Percentiles rank a stretch among this genome's conserved stretches.
Conservation (phyloP, 2,888 invertebrate genomes). For the Vesta saturnalis region DNA sequence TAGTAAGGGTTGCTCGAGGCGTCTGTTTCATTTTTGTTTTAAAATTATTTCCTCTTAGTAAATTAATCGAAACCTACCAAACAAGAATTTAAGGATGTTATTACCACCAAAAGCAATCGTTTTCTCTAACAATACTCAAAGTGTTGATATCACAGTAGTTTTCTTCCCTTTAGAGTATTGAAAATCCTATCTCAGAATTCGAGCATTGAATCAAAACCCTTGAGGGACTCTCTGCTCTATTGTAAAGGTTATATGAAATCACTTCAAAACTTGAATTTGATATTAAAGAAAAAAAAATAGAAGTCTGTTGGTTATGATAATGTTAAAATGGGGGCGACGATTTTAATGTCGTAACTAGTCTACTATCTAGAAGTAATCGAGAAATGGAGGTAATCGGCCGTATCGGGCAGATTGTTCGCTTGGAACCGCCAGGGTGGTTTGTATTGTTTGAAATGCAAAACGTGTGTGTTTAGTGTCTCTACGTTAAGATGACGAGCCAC, state of each 20-base stretch:
- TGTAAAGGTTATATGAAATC: not conserved
- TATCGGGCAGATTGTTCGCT: constrained; percentile 49
- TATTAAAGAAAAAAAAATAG: constrained; percentile 1
- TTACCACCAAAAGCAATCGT: not conserved
- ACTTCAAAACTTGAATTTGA: not conserved
- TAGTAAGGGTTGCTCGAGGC: constrained; percentile 1
- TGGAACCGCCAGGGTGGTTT: constrained; percentile 54
- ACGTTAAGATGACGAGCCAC: constrained; percentile 52
- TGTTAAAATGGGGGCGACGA: constrained; percentile 13
- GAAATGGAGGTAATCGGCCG: constrained; percentile 43
- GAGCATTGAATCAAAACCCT: constrained; percentile 8
- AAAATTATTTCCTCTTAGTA: constrained; percentile 1
- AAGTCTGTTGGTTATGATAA: not conserved
- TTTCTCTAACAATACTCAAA: not conserved
- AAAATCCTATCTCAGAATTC: not conserved
- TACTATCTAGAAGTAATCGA: constrained; percentile 21
- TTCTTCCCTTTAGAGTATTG: constrained; percentile 5
- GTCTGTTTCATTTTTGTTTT: not conserved
- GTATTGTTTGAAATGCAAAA: constrained; percentile 57
- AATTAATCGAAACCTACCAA: not conserved
- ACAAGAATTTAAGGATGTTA: too few relatives aligned
- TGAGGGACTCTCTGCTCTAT: not conserved
- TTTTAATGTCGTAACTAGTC: constrained; percentile 25
- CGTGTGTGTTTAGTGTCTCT: constrained; percentile 55
- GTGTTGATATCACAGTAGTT: constrained; percentile 4